These are phyloP conservation scores for Pocillopora verrucosa DNA, from an alignment of 64 coral and sea anemone species.

Conservation along the genomic window DNA sequence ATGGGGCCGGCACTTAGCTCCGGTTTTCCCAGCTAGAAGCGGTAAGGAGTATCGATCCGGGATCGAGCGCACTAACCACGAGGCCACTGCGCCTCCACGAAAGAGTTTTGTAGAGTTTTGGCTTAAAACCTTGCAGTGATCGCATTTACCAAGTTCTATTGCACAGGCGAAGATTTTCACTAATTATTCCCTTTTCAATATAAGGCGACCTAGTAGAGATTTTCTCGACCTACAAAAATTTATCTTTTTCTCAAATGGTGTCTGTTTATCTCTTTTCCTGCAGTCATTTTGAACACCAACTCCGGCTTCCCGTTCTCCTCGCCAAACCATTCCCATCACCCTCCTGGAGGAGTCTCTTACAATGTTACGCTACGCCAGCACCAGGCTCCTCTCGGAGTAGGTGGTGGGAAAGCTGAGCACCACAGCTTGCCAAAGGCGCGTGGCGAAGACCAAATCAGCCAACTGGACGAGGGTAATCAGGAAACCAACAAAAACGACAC, in stretches of 20 bases:
- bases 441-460: background rate
- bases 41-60: no score
- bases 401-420: background rate
- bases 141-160: no score
- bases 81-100: no score
- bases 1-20: no score
- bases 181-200: no score
- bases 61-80: no score
- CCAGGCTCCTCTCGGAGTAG: conserved; percentile 90
- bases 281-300: background rate
- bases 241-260: background rate
- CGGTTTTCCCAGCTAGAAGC: no score
- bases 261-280: background rate
- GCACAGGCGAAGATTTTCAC: no score
- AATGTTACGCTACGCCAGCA: conserved; percentile 99
- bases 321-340: conserved; percentile 9
- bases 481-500: background rate
- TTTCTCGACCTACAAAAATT: background rate
- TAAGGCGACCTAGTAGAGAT: no score
- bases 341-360: conserved; percentile 97
- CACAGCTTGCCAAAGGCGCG: background rate
- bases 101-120: no score
- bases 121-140: no score
- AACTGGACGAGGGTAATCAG: background rate
- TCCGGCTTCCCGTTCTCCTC: background rate